Evolutionary conservation across 2,113 vertebrate species (phyloP), one percentile per base, ranked within the genome.

Genomic region (Mus spicilegus): DNA sequence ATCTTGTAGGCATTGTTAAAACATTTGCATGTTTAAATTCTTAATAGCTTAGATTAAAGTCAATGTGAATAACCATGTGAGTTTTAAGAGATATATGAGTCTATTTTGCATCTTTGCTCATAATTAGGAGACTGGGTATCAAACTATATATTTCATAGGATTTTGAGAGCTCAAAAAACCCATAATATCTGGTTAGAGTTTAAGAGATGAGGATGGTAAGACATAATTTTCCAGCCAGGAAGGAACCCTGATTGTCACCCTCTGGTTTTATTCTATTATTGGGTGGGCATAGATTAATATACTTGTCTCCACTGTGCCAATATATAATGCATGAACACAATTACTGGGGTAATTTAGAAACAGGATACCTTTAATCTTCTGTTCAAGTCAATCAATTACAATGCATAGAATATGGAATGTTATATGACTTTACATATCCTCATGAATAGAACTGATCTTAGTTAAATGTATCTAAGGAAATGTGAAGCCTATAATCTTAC

Each of bases 331-430:
- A 97, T 97, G 94, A 97, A 95, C 81, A 95, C 2, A 75, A 97
- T 97, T 96, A 96, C 87, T 93, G 49, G 88, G 81, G 36, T 97
- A 93, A 98, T 98, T 97, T 97, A 96, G 97, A 97, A 97, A 93
- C 80, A 97, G 94, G 89, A 97, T 96, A 91, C 89, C 91, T 97
- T 97, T 96, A 98, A 97, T 97, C 95, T 97, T 96, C 49, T 91
- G 36, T 78, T 96, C 89, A 92, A 87, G 94, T 97, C 95, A 95
- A 96, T 95, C 96, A 97, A 81, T 96, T 97, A 94, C 14, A 90
- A 96, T 97, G 90, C 36, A 95, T 96, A 96, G 84, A 46, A 92
- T 96, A 92, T 93, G 96, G 78, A 96, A 91, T 95, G 78, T 96
- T 85, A 80, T 91, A 56, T 95, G 92, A 96, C 95, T 3, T 13